These are phyloP conservation scores for Drosophila prostipennis DNA, from an alignment of 2,888 invertebrate species.

Conservation along the genomic window DNA sequence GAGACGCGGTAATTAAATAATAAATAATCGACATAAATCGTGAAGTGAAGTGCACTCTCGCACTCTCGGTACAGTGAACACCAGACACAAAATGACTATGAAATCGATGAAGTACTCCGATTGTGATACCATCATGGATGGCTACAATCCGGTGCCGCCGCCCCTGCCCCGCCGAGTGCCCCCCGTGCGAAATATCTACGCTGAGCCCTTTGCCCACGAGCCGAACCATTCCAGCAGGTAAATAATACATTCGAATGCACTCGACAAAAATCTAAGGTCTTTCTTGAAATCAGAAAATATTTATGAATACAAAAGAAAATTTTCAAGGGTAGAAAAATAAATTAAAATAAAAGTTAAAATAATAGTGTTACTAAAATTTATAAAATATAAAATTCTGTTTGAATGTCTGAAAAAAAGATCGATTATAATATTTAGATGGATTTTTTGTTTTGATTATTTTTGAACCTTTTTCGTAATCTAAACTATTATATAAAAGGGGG, in stretches of 20 bases:
- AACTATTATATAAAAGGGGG: too few relatives aligned
- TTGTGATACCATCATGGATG: constrained; percentile 85
- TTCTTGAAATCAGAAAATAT: background rate
- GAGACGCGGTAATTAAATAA: constrained; percentile 15
- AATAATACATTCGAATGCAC: constrained; percentile 48
- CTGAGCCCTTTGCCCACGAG: constrained; percentile 84
- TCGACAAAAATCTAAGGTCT: background rate
- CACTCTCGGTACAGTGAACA: constrained; percentile 27
- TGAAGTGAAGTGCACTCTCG: constrained; percentile 18
- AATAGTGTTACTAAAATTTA: too few relatives aligned
- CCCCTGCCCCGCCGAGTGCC: constrained; percentile 84
- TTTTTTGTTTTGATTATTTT: too few relatives aligned
- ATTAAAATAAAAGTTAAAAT: too few relatives aligned
- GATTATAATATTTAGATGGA: too few relatives aligned
- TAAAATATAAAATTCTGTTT: too few relatives aligned
- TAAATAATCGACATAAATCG: constrained; percentile 41
- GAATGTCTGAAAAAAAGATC: too few relatives aligned
- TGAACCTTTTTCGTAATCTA: too few relatives aligned
- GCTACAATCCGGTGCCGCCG: constrained; percentile 85
- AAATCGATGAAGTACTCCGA: constrained; percentile 85
- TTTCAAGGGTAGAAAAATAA: too few relatives aligned
- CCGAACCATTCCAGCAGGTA: constrained; percentile 84
- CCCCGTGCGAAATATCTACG: constrained; percentile 84
- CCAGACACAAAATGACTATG: constrained; percentile 83
- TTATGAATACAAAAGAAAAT: too few relatives aligned